Evolutionary conservation across 2,888 invertebrate species (phyloP).

Genomic region (Hemistola chrysoprasaria): DNA sequence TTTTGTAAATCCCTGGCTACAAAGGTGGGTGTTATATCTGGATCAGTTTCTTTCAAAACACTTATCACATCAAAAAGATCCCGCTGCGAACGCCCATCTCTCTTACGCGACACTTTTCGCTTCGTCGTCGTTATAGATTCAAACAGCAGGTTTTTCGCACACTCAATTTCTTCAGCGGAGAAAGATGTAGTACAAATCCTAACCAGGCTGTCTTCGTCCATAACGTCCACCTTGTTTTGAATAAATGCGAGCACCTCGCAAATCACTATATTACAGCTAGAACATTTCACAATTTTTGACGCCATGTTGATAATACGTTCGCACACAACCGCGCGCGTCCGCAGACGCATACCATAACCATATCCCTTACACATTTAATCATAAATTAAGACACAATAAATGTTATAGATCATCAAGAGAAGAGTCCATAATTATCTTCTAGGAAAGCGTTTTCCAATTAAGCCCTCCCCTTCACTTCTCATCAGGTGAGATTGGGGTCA

Average conservation of each 20-base stretch:
- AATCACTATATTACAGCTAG: neutral
- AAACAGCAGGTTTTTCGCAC: no score
- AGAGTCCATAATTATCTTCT: no score
- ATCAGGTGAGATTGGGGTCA: no score
- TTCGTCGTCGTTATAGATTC: neutral
- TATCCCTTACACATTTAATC: no score
- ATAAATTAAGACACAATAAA: no score
- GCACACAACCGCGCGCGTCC: no score
- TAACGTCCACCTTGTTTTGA: neutral
- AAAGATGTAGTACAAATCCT: neutral
- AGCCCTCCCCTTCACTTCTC: no score
- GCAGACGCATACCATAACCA: no score
- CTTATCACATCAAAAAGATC: conserved; percentile 1
- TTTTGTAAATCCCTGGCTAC: conserved; percentile 1
- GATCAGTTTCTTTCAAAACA: conserved; percentile 1
- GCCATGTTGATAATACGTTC: neutral
- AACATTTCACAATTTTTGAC: neutral
- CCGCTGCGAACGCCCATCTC: neutral
- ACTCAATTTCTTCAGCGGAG: neutral
- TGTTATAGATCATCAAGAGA: no score
- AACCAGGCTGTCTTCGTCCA: neutral
- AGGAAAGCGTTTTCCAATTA: no score
- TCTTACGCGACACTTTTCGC: neutral
- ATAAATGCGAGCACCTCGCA: conserved; percentile 1
- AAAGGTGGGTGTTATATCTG: neutral